Conservation (phyloP, 2,888 invertebrate species). For the Calameuta idolon region DNA sequence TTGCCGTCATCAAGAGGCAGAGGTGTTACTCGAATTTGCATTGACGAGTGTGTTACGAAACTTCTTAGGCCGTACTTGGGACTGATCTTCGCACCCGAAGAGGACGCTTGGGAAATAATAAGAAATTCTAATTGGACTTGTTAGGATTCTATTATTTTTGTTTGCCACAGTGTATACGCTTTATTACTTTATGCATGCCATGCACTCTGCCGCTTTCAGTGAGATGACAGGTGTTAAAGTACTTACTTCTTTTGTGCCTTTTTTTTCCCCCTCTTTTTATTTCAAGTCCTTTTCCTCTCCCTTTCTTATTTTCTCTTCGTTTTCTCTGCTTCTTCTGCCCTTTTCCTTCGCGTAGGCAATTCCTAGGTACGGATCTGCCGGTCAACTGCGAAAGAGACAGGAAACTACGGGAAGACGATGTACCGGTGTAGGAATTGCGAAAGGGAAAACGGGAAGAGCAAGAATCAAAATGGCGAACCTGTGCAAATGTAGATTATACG, state of each 20-base stretch:
- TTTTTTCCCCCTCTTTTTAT: not conserved
- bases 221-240: slow-evolving; percentile 2
- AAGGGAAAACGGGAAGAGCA: not conserved
- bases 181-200: slow-evolving; percentile 4
- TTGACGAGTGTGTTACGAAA: not conserved
- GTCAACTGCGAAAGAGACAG: not conserved
- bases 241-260: not conserved
- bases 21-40: not conserved
- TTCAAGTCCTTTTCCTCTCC: not conserved
- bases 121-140: slow-evolving; percentile 5
- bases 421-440: not conserved
- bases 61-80: not conserved
- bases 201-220: not conserved
- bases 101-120: not conserved
- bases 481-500: not conserved
- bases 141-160: slow-evolving; percentile 12
- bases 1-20: not conserved
- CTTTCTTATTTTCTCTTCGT: not conserved
- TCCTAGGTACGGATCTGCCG: not conserved
- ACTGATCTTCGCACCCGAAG: not conserved
- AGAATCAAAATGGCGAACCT: not conserved
- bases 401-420: not conserved
- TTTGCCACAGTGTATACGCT: not conserved
- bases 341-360: not conserved
- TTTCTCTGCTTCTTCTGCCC: not conserved